phyloP scores from a whole-genome alignment of 2,113 vertebrate genomes.

The Lamprologus ornatipinnis region DNA sequence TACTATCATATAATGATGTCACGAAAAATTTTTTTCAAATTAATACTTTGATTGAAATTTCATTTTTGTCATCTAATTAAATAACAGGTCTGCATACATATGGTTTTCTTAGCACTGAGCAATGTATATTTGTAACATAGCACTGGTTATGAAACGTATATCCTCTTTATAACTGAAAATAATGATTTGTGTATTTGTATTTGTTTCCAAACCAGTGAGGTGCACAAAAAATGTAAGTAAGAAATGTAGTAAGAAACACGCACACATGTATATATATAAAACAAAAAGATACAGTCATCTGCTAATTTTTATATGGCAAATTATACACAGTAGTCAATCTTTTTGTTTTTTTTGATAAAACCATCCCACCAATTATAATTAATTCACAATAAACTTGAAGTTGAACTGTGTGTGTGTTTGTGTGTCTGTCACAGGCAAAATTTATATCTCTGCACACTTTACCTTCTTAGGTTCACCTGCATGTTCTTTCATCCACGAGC shows the following conservation, averaged over 20 bases:
- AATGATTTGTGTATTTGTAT: not conserved
- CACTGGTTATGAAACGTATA: not conserved
- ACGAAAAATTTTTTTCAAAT: not conserved
- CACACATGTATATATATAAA: accelerated
- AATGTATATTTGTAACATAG: not conserved
- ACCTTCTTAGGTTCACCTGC: not conserved
- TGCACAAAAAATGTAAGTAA: not conserved
- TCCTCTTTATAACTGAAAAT: not conserved
- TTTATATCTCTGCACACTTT: not conserved
- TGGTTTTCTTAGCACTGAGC: not conserved
- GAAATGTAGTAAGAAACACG: too few species aligned
- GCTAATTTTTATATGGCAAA: not conserved
- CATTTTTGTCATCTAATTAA: not conserved
- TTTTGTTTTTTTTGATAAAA: accelerated
- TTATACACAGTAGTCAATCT: not conserved
- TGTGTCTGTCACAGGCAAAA: not conserved
- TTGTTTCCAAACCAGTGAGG: not conserved
- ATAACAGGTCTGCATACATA: not conserved
- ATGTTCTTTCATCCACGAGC: not conserved
- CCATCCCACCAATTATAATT: not conserved
- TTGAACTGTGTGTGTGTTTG: not conserved
- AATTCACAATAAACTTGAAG: not conserved
- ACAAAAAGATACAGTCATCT: not conserved
- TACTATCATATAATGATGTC: not conserved
- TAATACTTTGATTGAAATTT: not conserved